Percentiles rank a stretch among this genome's conserved stretches.
These are phyloP conservation scores for Oxyteleia sp. DNA, from an alignment of 2,888 invertebrate genomes.

Conservation along the genomic window DNA sequence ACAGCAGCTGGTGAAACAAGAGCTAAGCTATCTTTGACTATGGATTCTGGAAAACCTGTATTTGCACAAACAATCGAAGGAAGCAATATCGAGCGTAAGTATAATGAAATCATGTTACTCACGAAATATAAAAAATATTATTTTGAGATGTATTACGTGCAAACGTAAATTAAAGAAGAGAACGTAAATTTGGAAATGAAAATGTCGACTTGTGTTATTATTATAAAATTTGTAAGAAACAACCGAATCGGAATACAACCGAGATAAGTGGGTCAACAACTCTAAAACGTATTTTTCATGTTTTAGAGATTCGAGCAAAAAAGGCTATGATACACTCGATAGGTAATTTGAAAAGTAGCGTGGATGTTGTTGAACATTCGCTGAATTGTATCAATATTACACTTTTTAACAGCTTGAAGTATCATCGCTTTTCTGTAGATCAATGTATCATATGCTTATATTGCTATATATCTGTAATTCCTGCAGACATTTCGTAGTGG, in stretches of 20 bases:
- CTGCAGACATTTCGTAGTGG: slow-evolving; percentile 4
- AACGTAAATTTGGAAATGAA: too few species aligned
- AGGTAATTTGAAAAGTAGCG: slow-evolving; percentile 85
- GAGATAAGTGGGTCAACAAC: too few species aligned
- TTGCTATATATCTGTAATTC: slow-evolving; percentile 40
- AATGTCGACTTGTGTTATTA: too few species aligned
- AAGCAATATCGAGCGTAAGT: slow-evolving; percentile 94
- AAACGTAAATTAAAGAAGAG: too few species aligned
- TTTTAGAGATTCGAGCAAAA: slow-evolving; percentile 86
- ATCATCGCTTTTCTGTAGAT: slow-evolving; percentile 65
- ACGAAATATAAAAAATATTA: background rate
- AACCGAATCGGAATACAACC: too few species aligned
- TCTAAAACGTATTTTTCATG: slow-evolving; percentile 82
- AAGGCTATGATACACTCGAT: slow-evolving; percentile 87
- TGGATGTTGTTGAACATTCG: slow-evolving; percentile 76
- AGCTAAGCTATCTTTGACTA: slow-evolving; percentile 79
- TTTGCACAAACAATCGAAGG: slow-evolving; percentile 93
- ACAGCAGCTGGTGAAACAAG: slow-evolving; percentile 72
- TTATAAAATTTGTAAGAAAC: too few species aligned
- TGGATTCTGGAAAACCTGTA: slow-evolving; percentile 90
- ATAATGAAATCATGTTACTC: too few species aligned
- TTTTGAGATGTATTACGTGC: too few species aligned
- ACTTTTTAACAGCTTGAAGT: slow-evolving; percentile 64
- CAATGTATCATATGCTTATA: slow-evolving; percentile 48
- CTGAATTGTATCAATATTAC: slow-evolving; percentile 47